Conservation (phyloP, 2,113 vertebrate species). For the Heteronetta atricapilla region DNA sequence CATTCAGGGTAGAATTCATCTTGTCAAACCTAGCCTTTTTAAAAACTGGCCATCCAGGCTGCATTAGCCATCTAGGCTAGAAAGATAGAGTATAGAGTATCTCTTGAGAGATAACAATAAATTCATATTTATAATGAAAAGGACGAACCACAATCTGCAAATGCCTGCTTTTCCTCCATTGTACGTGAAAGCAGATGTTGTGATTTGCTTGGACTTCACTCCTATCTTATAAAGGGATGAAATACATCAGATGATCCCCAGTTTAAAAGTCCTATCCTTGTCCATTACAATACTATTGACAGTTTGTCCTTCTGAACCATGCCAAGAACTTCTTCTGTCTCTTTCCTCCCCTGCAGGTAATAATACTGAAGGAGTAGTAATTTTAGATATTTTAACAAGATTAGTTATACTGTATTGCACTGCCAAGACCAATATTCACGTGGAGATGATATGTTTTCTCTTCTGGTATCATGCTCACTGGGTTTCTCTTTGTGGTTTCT, state of each 20-base stretch:
- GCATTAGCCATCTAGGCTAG: neutral
- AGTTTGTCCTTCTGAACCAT: neutral
- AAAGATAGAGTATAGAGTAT: neutral
- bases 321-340: neutral
- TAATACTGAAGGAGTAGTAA: neutral
- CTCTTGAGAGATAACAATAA: neutral
- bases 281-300: neutral
- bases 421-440: conserved; percentile 61
- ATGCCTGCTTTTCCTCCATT: neutral
- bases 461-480: conserved; percentile 14
- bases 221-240: neutral
- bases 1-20: neutral
- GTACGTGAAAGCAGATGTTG: neutral
- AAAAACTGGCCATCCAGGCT: neutral
- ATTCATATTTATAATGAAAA: neutral
- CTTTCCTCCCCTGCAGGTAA: conserved; percentile 20
- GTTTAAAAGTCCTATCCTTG: neutral
- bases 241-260: neutral
- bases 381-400: conserved; percentile 44
- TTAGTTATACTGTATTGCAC: neutral
- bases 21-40: neutral
- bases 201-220: neutral
- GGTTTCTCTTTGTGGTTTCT: conserved; percentile 36
- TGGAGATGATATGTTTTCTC: conserved; percentile 36
- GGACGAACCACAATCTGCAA: neutral